Base-by-base conservation (phyloP, 2,888 invertebrate species). In the Diabrotica balteata region DNA sequence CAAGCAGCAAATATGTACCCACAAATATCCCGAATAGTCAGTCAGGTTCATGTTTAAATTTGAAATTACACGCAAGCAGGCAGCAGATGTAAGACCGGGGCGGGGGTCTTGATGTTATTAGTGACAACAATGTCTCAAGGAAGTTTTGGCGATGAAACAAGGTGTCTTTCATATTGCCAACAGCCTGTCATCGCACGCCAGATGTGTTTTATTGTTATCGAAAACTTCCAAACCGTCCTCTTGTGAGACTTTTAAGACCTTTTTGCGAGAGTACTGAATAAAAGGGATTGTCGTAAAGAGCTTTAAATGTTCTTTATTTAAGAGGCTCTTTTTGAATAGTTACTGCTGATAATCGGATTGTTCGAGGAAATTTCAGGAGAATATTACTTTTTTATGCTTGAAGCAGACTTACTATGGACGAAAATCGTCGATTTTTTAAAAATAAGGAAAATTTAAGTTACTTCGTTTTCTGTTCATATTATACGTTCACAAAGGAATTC, bases 121-220 rank as follows among this genome's bases (percentile, higher is more conserved):
- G 66, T 63, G 68, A 68, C 63, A 70, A 70, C 69, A 72, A 71
- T 71, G 68, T 73, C 71, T 71, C 59, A 72, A 71, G 74, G 73
- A 74, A 69, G 68, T 71, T 75, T 76, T 44, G 9, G 17, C 55
- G 17, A 57, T 43, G 55, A 57, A 75, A 77, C 77, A 77, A 76
- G 78, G 77, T 78, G 76, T 78, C 76, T 78, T 78, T 78, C 77
- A 77, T 75, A 72, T 76, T 75, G 70, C 71, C 72, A 71, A 72
- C 73, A 73, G 73, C 67, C 67, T 71, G 75, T 73, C 76, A 74
- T 69, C 59, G 66, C 8, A 73, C 55, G 69, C 66, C 78, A 76
- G 77, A 73, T 79, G 78, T 70, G 75, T 73, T 77, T 77, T 79
- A 79, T 78, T 73, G 77, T 74, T 63, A 66, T 73, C 67, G 74